Evolutionary conservation across 2,888 invertebrate genomes (phyloP), one percentile per base, ranked within the genome.

Genomic region (Steinernema hermaphroditum): DNA sequence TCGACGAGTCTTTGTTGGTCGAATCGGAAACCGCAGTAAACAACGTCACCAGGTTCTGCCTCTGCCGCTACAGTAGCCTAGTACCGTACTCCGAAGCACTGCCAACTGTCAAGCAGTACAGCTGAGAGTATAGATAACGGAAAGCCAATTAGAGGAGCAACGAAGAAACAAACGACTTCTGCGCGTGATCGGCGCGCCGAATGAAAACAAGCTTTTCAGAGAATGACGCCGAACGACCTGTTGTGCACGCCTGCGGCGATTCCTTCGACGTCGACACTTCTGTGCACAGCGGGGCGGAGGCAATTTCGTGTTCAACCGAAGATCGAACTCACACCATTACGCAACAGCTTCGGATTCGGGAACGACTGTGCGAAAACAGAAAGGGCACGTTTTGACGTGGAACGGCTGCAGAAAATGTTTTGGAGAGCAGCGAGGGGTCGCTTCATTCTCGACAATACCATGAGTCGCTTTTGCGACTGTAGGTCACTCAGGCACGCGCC

Each of bases 191-290:
- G n/a, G 46, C 16, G 22, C 46, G 6, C 46, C 46, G 46, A 54
- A 54, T 54, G 54, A 54, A 54, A 54, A 54, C 54, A 54, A 54
- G 54, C 54, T 54, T 27, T 22, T 27, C 14, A 27, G 9, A 22
- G 54, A 22, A 22, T 22, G 54, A 54, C 54, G 54, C 27, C 54
- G 54, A 46, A 24, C 54, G 54, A 54, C 54, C 54, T 54, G 54
- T 54, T 54, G 54, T 54, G 54, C 54, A 12, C 27, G 54, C 54
- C 54, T 54, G 54, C 54, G 54, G 54, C 54, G 54, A 54, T 54
- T 54, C 54, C 54, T 54, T 27, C 54, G 27, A 4, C 54, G 54
- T 27, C 54, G 54, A 22, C 46, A 46, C 46, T 14, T 46, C 46
- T 14, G 19, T 27, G 54, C n/a, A n/a, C n/a, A n/a, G n/a, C 14